Conservation (phyloP, 2,888 invertebrate genomes). For the Noctua janthina region DNA sequence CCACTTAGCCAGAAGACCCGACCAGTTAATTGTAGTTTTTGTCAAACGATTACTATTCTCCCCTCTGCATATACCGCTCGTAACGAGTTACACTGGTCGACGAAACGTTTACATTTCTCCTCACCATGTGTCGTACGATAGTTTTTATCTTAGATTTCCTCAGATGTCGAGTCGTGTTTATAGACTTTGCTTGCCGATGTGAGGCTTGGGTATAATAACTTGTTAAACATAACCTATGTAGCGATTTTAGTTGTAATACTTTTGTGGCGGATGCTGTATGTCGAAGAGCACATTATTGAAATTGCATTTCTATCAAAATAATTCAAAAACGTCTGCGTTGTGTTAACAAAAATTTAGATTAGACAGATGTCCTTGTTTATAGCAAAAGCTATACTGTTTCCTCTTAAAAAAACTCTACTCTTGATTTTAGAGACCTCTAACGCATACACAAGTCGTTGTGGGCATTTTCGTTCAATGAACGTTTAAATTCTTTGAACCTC, state of each 20-base stretch:
- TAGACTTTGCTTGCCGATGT: conserved; percentile 17
- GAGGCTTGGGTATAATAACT: not conserved
- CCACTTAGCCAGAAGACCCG: conserved; percentile 1
- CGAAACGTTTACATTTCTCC: conserved; percentile 73
- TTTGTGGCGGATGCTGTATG: not conserved
- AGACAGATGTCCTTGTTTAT: not conserved
- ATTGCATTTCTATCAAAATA: not conserved
- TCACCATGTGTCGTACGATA: conserved; percentile 64
- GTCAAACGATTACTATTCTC: conserved; percentile 70
- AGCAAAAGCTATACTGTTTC: not conserved
- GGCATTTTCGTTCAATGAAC: conserved; percentile 23
- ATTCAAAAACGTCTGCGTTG: not conserved
- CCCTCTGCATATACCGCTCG: conserved; percentile 61
- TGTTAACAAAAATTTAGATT: not conserved
- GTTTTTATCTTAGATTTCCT: conserved; percentile 71
- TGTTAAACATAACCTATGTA: not conserved
- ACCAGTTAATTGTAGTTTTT: conserved; percentile 72
- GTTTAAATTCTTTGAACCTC: conserved; percentile 19
- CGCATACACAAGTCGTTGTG: not conserved
- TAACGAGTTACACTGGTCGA: conserved; percentile 71
- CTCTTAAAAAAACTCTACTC: not conserved
- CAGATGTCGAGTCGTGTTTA: conserved; percentile 47
- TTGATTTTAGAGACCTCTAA: not conserved
- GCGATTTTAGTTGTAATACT: not conserved
- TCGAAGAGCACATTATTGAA: not conserved